Conservation (phyloP, 2,888 invertebrate species). For the Encarsia formosa region DNA sequence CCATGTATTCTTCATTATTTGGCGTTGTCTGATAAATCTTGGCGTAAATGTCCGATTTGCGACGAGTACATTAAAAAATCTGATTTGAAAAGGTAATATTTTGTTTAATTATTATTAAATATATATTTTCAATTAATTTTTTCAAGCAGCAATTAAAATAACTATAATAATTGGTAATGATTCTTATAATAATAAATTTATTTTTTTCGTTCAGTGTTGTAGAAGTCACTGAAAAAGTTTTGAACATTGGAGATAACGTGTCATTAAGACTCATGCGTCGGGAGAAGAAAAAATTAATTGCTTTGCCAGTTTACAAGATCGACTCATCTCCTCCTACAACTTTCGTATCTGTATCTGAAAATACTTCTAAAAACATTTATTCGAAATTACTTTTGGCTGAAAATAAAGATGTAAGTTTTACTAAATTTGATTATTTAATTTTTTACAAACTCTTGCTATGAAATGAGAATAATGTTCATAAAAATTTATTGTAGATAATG, state of each 20-base stretch:
- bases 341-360: conserved; percentile 52
- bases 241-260: conserved; percentile 64
- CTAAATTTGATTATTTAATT: background rate
- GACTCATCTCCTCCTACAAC: conserved; percentile 38
- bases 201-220: conserved; percentile 66
- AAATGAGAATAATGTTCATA: no score
- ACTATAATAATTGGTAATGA: no score
- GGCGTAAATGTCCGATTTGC: conserved; percentile 90
- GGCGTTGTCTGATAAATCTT: conserved; percentile 76
- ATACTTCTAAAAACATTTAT: conserved; percentile 58
- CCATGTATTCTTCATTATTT: conserved; percentile 90
- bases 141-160: background rate
- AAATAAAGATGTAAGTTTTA: conserved; percentile 58
- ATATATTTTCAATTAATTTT: conserved; percentile 1
- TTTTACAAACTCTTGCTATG: no score
- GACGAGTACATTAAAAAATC: conserved; percentile 69
- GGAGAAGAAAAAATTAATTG: conserved; percentile 62
- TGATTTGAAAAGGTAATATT: conserved; percentile 76
- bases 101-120: conserved; percentile 1
- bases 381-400: conserved; percentile 76
- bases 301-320: conserved; percentile 54
- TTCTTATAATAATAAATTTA: no score
- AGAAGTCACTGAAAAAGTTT: conserved; percentile 54
- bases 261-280: conserved; percentile 82
- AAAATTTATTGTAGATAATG: conserved; percentile 54